Evolutionary conservation across 2,797 vertebrate genomes (phyloP), one percentile per base, ranked within the genome.

Genomic region (Mormyrus proboscirostris): DNA sequence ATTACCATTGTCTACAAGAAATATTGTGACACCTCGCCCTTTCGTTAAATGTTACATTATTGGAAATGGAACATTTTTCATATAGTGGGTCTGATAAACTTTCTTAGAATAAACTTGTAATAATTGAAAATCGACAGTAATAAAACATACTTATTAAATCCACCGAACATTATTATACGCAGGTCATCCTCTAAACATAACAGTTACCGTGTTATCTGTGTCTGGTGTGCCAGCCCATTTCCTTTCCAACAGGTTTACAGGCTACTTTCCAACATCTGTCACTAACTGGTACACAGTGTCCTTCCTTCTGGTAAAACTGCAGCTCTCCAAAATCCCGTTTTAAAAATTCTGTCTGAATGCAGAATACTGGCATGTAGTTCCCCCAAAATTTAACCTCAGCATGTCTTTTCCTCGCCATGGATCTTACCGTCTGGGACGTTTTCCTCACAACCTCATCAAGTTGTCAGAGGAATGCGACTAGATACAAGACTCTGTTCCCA

Each of bases 341-440:
- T 49, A 9, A 53, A 86, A 38, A 8, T 38, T 59, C 16, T n/a
- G 8, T 44, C 38, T 59, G 53, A 51, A 29, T 50, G 16, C 53
- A 47, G 76, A 82, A 82, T 47, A 82, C 76, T 47, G 76, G 2
- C 19, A 79, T 79, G 41, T 19, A 82, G 41, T 22, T 47, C 73
- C 41, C 38, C 38, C 38, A n/a, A 79, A 41, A 19, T 41, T 16
- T 41, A 8, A n/a, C 38, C 33, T 55, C 25, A 38, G 2, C 19
- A 87, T 41, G 33, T 14, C 44, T 47, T 25, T 69, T 44, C 55
- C 22, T 85, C 44, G 41, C 44, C 41, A 14, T 89, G 62, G 16
- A 49, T 85, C 93, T 90, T 91, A 94, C 94, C 93, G 91, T 91
- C 29, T 53, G 25, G 62, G 83, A 65, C 47, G 76, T 44, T 14